Base-by-base conservation (phyloP, 2,797 vertebrate species). In the Peromyscus eremicus region DNA sequence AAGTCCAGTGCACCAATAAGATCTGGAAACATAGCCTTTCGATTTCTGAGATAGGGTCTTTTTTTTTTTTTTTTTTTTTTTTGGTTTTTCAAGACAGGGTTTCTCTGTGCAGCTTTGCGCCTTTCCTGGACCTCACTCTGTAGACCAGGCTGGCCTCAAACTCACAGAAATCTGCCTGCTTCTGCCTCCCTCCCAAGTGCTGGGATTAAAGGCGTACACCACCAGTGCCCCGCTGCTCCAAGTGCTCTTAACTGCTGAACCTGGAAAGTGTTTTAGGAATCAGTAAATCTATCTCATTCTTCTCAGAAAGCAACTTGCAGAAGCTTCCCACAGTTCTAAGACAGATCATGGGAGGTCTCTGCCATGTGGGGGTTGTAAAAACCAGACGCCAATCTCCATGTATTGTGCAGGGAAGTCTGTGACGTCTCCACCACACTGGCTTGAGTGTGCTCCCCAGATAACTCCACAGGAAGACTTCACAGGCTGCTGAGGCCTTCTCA, bases 401-500 rank as follows among this genome's bases (percentile, higher is more conserved):
- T 32, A 9, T 37, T 19, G n/a, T 73, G n/a, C 9, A 52, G 23
- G 2, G 84, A 96, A 71, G 82, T 87, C 89, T 93, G 90, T 83
- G 95, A 95, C 94, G 88, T 96, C 68, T 87, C 91, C 37, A 60
- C 32, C 19, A 43, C 70, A 92, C 85, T 81, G 82, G 83, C 79
- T 95, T 90, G 46, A 64, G 43, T 52, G 25, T 25, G n/a, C 29
- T 96, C 86, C 90, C 64, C 76, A 57, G 89, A 96, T 94, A 94
- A 86, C 68, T 91, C 89, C 90, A 96, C 88, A 87, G 81, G 0
- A 77, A 11, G 34, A 96, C 89, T 84, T 88, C 57, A 75, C 57
- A 84, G 91, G 85, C 29, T 95, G 70, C 88, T 34, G 6, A 92
- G 96, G 94, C 85, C 81, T 95, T 97, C 91, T 96, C 52, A 52